Conservation (phyloP, 2,888 invertebrate genomes). For the Barypeithes pellucidus region DNA sequence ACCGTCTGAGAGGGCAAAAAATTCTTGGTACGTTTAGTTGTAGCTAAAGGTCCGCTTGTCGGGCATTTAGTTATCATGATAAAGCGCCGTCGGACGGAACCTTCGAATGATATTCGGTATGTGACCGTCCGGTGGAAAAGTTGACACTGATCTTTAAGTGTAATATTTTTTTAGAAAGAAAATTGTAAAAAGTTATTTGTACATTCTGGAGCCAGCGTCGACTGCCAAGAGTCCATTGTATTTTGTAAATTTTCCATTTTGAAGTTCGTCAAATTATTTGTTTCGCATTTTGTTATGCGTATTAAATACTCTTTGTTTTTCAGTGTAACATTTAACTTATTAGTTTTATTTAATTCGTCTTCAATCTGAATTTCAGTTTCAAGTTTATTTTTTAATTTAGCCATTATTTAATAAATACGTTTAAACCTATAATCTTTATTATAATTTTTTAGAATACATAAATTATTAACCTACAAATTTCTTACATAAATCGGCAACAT, state of each 20-base stretch:
- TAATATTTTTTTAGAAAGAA: conserved; percentile 44
- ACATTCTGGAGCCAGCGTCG: conserved; percentile 23
- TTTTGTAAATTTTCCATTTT: conserved; percentile 46
- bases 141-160: not conserved
- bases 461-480: too few species aligned
- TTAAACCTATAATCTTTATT: conserved; percentile 2
- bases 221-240: conserved; percentile 35
- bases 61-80: too few species aligned
- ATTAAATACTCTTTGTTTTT: conserved; percentile 48
- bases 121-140: not conserved
- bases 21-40: not conserved
- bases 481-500: too few species aligned
- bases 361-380: conserved; percentile 27
- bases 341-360: conserved; percentile 35
- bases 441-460: conserved; percentile 7
- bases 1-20: conserved; percentile 28
- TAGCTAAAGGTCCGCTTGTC: too few species aligned
- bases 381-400: conserved; percentile 40
- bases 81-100: not conserved
- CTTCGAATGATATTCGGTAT: not conserved
- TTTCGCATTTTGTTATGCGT: conserved; percentile 40
- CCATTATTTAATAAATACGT: conserved; percentile 50
- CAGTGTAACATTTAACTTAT: conserved; percentile 42
- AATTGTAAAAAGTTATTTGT: conserved; percentile 26
- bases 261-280: conserved; percentile 33